Evolutionary conservation across 2,113 vertebrate genomes (phyloP), one percentile per base, ranked within the genome.

Genomic region (Saguinus imperator): DNA sequence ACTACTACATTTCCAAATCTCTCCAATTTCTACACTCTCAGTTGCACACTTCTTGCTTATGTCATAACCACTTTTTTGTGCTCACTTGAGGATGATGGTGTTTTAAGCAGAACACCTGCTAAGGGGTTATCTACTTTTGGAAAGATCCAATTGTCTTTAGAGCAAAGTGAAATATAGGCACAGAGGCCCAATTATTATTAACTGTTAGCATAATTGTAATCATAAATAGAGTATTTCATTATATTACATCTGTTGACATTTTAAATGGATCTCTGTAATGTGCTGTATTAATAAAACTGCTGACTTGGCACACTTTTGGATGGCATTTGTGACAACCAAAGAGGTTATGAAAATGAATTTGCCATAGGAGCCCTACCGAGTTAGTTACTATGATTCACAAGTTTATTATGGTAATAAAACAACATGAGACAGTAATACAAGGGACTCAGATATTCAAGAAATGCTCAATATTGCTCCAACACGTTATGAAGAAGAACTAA

Each of bases 401-500:
- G 98, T 98, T 98, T 98, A 99, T 98, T 98, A 98, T 98, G 92
- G 97, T 96, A 98, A 98, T 99, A 99, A 99, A 99, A 97, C 97
- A 98, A 98, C 97, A 97, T 87, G 98, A 98, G 97, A 97, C 93
- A 96, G 98, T 98, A 98, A 98, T 86, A 61, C 91, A 89, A 85
- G 86, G 94, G 94, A 97, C 91, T 97, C 94, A 97, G 97, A 98
- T 97, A 95, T 96, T 95, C 93, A 98, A 98, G 97, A 96, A 98
- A 97, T 98, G 97, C 37, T 98, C 97, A 95, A 85, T 97, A 97
- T 98, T 97, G 89, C 92, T 98, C 95, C 96, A 98, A 98, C 98
- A 98, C 85, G 94, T 98, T 98, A 98, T 95, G 91, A 94, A 97
- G 89, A 97, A 98, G 91, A 96, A 94, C 64, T 94, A 95, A 97